These are phyloP conservation scores for Sitta carolinensis DNA, from an alignment of 2,797 vertebrate species.

Conservation along the genomic window DNA sequence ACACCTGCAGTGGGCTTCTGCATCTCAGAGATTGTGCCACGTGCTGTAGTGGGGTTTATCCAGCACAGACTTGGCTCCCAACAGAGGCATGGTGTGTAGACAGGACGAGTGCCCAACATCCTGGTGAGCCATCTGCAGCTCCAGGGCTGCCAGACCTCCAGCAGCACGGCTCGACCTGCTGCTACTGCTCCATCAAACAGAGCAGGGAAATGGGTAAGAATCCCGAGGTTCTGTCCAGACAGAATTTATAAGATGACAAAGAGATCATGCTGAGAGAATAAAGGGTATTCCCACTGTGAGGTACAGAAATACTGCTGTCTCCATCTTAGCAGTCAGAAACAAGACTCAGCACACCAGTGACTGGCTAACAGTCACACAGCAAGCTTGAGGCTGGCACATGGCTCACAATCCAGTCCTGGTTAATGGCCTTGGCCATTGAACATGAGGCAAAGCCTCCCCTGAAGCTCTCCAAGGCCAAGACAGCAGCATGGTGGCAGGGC, in stretches of 20 bases:
- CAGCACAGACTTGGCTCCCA: not conserved
- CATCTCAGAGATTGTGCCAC: not conserved
- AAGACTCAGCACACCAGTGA: not conserved
- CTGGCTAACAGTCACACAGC: not conserved
- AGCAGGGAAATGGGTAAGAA: not conserved
- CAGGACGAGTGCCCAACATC: rapidly evolving
- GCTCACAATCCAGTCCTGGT: not conserved
- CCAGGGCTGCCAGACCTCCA: not conserved
- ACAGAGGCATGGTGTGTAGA: rapidly evolving
- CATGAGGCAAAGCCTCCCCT: not conserved
- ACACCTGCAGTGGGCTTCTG: not conserved
- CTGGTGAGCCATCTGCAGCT: not conserved
- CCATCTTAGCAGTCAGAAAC: not conserved
- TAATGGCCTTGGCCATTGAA: not conserved
- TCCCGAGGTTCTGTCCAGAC: not conserved
- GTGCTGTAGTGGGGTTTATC: rapidly evolving
- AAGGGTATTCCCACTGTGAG: not conserved
- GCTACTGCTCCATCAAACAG: not conserved
- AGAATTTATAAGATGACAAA: not conserved
- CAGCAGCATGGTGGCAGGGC: not conserved
- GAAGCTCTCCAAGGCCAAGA: not conserved
- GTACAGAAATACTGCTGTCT: not conserved
- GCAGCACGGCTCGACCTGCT: not conserved
- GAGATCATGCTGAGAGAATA: not conserved
- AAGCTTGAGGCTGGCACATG: not conserved